Evolutionary conservation across 2,888 invertebrate species (phyloP), one percentile per base, ranked within the genome.

Genomic region (Unio delphinus): DNA sequence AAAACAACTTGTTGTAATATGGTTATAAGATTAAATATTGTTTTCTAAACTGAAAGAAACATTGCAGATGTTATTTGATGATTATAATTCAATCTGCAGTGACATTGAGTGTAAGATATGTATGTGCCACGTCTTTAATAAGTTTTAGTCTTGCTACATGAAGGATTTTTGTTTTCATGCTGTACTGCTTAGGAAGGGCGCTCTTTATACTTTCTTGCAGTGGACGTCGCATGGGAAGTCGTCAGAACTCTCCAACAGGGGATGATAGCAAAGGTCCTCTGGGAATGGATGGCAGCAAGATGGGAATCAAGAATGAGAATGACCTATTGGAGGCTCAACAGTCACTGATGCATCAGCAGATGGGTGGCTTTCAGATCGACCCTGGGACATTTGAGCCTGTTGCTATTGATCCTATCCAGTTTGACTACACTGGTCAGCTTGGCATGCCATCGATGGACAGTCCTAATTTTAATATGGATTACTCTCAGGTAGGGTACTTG

Each of bases 171-270:
- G 45, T 45, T 45, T 17, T 11, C 18, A 59, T 58, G 26, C 1
- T 18, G 59, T n/a, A 59, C 18, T 59, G 11, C 26, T n/a, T 45
- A 61, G n/a, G 28, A 26, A 66, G 20, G 8, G 7, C 8, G 34
- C 34, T 34, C 7, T 30, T 5, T 8, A 23, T 55, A 4, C 56
- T 66, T 57, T 54, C 4, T 73, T 71, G 23, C 60, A 76, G 75
- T 59, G 45, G 45, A 45, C 30, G 69, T 64, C 78, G 82, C 60
- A 72, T 95, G 59, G 95, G 96, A 67, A 96, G 96, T 86, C 93
- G 96, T 86, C 96, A 96, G 91, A 96, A 96, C 75, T 97, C 96
- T 61, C 96, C 97, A 65, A 95, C 95, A 23, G 96, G 96, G 90
- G 95, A 95, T 86, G 95, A 95, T 72, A 91, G 93, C 71, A 78